Evolutionary conservation across 2,797 vertebrate genomes (phyloP), one percentile per base, ranked within the genome.

Genomic region (Acanthis flammea): DNA sequence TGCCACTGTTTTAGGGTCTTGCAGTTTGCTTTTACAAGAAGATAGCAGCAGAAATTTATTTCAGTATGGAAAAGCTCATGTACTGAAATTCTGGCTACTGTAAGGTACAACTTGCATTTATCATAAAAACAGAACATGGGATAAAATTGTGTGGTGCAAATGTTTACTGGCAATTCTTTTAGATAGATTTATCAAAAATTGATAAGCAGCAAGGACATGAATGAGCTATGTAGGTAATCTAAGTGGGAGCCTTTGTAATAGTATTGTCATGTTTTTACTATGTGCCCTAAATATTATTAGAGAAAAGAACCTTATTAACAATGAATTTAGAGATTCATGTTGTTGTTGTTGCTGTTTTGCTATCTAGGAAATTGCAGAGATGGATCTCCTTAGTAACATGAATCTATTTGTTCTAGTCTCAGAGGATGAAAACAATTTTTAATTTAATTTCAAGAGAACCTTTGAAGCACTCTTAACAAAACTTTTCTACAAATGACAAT

Each of bases 221-320:
- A 84, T 4, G n/a, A 81, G 11, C 63, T 91, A 50, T 72, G 18
- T 74, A 63, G 73, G 24, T 92, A 55, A 81, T 57, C 39, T 24
- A 58, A 71, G 19, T 1, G 24, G 85, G 37, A 37, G 41, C 42
- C 41, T 89, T 74, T 89, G 27, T 84, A 84, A 86, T 13, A 75
- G 39, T 58, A 16, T 8, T 58, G 39, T 62, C 44, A 25, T n/a
- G 23, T 25, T 88, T 91, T 84, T n/a, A 65, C 16, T 0, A 0
- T 65, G 24, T 62, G 31, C 10, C n/a, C 45, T 66, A 86, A 75
- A 62, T 67, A 85, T 10, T 47, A 41, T 65, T 54, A 61, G 18
- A 72, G 61, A 91, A 91, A 90, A 93, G 24, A 90, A 35, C 23
- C 9, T 74, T 68, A 91, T 92, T 86, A 94, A 80, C 39, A 77